phyloP scores from a whole-genome alignment of 2,113 vertebrate genomes.

The rabbit (Oryctolagus cuniculus) region mOryCun1.1 NC_091436.1:82304501-82305000 shows the following conservation, averaged over 20 bases:
- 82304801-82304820: too few relatives aligned
- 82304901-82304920: neutral
- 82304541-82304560: slow-evolving; percentile 57
- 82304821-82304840: too few relatives aligned
- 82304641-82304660: neutral
- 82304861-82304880: slow-evolving; percentile 10
- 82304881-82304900: neutral
- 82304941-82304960: neutral
- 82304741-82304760: too few relatives aligned
- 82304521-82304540: neutral
- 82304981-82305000: slow-evolving; percentile 23
- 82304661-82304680: neutral
- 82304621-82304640: neutral
- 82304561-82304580: slow-evolving; percentile 30
- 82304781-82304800: too few relatives aligned
- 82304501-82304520: too few relatives aligned
- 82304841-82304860: neutral
- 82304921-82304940: neutral
- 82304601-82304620: neutral
- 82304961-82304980: neutral
- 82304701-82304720: neutral
- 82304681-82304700: neutral
- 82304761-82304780: too few relatives aligned
- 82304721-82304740: neutral
- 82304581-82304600: neutral